phyloP scores from a whole-genome alignment of 2,113 vertebrate genomes.

The Pseudorasbora parva region DNA sequence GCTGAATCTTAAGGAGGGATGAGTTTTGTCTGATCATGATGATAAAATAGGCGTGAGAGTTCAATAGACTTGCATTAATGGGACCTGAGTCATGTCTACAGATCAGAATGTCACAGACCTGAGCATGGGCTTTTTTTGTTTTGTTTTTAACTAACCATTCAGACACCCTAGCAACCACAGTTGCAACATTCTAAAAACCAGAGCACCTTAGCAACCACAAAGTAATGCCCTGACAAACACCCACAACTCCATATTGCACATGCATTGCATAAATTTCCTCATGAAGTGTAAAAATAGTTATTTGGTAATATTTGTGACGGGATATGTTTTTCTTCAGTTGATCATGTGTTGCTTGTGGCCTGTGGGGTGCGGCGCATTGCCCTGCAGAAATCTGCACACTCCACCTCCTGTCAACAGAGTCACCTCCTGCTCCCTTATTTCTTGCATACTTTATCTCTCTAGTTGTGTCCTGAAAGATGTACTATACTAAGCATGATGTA shows the following conservation, averaged over 20 bases:
- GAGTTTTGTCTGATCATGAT: neutral
- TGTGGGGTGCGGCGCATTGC: constrained; percentile 13
- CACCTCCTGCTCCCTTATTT: too few species aligned
- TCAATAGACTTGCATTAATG: neutral
- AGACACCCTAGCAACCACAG: neutral
- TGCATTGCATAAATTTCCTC: neutral
- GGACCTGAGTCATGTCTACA: neutral
- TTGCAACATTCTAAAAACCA: neutral
- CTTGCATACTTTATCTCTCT: too few species aligned
- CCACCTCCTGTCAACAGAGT: neutral
- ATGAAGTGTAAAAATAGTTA: too few species aligned
- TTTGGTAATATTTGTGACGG: neutral
- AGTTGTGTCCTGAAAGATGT: too few species aligned
- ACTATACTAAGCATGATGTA: too few species aligned
- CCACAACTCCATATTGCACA: neutral
- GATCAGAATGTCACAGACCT: neutral
- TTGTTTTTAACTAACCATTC: neutral
- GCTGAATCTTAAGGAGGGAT: too few species aligned
- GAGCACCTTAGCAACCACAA: constrained; percentile 1
- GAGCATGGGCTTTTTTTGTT: neutral
- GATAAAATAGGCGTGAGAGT: neutral
- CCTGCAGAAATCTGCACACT: constrained; percentile 3
- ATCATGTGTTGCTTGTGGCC: neutral
- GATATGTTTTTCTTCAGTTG: neutral
- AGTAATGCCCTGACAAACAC: neutral